phyloP scores from a whole-genome alignment of 92 coral and sea anemone genomes.

The Actinostola sp. region DNA sequence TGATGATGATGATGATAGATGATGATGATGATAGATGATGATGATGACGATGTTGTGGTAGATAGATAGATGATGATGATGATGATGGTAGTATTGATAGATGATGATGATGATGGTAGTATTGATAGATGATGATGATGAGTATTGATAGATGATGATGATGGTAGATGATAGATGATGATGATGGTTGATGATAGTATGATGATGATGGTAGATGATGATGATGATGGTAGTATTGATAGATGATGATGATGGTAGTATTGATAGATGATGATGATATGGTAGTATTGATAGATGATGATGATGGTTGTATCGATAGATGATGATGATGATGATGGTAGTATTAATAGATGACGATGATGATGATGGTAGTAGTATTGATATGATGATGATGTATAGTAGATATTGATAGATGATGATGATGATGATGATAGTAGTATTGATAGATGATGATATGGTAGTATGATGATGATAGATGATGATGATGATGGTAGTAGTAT shows the following conservation, averaged over 20 bases:
- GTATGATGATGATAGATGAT: no score
- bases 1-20: background rate
- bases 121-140: background rate
- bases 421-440: background rate
- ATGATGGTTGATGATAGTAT: no score
- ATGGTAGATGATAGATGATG: background rate
- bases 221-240: slow-evolving; percentile 1
- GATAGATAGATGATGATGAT: slow-evolving; percentile 6
- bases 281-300: no score
- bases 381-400: no score
- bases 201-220: background rate
- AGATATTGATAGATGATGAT: background rate
- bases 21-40: background rate
- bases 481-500: no score
- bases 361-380: no score
- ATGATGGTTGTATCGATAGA: no score
- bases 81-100: background rate
- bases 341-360: no score
- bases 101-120: background rate
- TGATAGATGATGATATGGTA: background rate
- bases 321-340: no score
- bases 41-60: background rate
- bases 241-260: no score
- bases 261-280: no score
- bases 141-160: background rate